Base-by-base conservation (phyloP, 2,888 invertebrate species). In the Apomyelois bistriatella region DNA sequence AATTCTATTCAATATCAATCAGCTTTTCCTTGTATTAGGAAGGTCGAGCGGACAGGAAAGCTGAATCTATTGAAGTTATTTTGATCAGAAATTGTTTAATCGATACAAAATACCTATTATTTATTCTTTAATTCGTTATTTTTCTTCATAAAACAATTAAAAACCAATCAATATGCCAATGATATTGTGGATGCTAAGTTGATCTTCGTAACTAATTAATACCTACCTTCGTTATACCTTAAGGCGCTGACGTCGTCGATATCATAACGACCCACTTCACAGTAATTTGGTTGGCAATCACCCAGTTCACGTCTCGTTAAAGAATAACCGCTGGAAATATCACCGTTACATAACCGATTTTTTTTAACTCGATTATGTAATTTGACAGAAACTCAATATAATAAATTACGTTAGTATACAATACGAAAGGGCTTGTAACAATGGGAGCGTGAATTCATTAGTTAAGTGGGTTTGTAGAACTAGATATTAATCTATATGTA, bases 251-350 rank as follows among this genome's bases (percentile, higher is more conserved):
- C 36, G 0, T 3, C n/a, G 22, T n/a, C 42, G 10, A 6, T n/a
- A 17, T 17, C 41, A 41, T 36, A 13, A 22, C 28, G 48, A 37
- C 48, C 48, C 22, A 22, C 17, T 48, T 48, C n/a, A 12, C 22
- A 22, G 22, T 22, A n/a, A 16, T 48, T 48, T 48, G 48, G 36
- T 17, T 36, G 48, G 48, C 48, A 48, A 48, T 48, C 48, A 48
- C 37, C 41, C n/a, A 9, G 48, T 48, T 37, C 37, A 37, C 37
- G 37, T 48, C 30, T 15, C 15, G 12, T 16, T 16, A 12, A 30
- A 46, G 22, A 32, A 32, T 46, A 35, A 46, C 15, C 46, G 46
- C 46, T 13, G 10, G 46, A 50, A 40, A 10, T 41, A 40, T 40
- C 15, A 30, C 49, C 1, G 49, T 50, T 41, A 50, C 12, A 9